A percentile compares a stretch with the other conserved stretches of the same genome.
Evolutionary conservation across 2,888 invertebrate genomes (phyloP).

Genomic region (Drosophila planitibia): DNA sequence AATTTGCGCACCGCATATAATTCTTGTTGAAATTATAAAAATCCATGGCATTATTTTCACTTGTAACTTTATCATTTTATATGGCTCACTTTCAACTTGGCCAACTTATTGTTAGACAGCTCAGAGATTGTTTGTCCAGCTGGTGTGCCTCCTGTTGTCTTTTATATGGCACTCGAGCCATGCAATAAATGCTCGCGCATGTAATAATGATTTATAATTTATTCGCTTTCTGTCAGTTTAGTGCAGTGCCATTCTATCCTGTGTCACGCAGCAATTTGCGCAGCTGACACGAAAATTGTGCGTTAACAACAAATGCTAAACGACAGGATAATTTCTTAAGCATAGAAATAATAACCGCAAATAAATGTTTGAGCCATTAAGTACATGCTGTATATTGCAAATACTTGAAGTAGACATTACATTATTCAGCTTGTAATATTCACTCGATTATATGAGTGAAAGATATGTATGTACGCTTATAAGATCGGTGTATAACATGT

Average conservation of each 20-base stretch:
- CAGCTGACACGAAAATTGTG: slow-evolving; percentile 66
- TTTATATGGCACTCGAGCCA: slow-evolving; percentile 53
- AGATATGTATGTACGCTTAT: neutral
- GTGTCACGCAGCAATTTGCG: slow-evolving; percentile 51
- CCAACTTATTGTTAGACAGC: slow-evolving; percentile 14
- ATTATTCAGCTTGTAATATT: neutral
- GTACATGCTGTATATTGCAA: neutral
- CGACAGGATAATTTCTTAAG: slow-evolving; percentile 44
- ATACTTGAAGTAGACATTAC: neutral
- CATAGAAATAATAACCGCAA: neutral
- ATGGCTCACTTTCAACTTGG: slow-evolving; percentile 60
- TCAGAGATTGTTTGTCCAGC: slow-evolving; percentile 16
- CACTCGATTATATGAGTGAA: neutral
- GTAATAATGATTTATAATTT: slow-evolving; percentile 63
- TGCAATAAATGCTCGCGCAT: slow-evolving; percentile 18
- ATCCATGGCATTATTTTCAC: slow-evolving; percentile 75
- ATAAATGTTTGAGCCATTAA: neutral
- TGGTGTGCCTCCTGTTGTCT: slow-evolving; percentile 7
- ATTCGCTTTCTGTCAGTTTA: slow-evolving; percentile 47
- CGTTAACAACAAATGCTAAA: slow-evolving; percentile 26
- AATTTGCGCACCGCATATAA: slow-evolving; percentile 68
- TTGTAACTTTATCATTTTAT: slow-evolving; percentile 75
- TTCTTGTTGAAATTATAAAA: slow-evolving; percentile 67
- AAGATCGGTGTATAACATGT: neutral
- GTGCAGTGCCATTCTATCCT: slow-evolving; percentile 26